phyloP scores from a whole-genome alignment of 2,113 vertebrate species.

The Mugil cephalus region DNA sequence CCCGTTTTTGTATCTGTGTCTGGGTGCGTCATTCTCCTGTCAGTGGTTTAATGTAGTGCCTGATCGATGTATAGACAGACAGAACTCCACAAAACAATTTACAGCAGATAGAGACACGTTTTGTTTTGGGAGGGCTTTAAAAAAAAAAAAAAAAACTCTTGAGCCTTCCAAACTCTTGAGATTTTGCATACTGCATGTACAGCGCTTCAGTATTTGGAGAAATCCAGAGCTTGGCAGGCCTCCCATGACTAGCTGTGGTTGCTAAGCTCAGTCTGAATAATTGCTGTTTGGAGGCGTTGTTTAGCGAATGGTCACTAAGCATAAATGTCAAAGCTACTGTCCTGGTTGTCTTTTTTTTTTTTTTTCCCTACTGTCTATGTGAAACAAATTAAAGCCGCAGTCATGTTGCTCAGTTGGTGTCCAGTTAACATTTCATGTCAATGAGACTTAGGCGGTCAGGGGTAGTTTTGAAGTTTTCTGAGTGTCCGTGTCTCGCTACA shows the following conservation, averaged over 20 bases:
- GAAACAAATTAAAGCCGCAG: not conserved
- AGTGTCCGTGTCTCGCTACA: conserved; percentile 26
- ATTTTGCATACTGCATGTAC: not conserved
- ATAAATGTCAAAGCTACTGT: conserved; percentile 17
- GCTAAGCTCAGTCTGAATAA: conserved; percentile 38
- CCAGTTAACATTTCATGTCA: conserved; percentile 8
- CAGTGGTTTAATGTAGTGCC: no score
- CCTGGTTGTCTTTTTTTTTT: not conserved
- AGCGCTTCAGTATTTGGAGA: not conserved
- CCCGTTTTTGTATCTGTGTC: no score
- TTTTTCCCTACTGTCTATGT: conserved; percentile 4
- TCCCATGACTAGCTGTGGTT: not conserved
- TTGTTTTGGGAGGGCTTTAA: not conserved
- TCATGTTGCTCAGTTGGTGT: not conserved
- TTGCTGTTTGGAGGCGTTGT: conserved; percentile 11
- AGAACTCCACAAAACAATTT: no score
- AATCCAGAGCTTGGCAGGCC: conserved; percentile 3
- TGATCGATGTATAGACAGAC: no score
- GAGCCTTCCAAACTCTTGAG: not conserved
- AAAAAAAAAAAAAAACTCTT: not conserved
- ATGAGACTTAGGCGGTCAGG: conserved; percentile 1
- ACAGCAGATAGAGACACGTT: not conserved
- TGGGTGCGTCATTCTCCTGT: no score
- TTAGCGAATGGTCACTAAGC: conserved; percentile 1
- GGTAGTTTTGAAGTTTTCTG: conserved; percentile 34